phyloP scores from a whole-genome alignment of 2,113 vertebrate species.

The Dendrocopos noguchii region DNA sequence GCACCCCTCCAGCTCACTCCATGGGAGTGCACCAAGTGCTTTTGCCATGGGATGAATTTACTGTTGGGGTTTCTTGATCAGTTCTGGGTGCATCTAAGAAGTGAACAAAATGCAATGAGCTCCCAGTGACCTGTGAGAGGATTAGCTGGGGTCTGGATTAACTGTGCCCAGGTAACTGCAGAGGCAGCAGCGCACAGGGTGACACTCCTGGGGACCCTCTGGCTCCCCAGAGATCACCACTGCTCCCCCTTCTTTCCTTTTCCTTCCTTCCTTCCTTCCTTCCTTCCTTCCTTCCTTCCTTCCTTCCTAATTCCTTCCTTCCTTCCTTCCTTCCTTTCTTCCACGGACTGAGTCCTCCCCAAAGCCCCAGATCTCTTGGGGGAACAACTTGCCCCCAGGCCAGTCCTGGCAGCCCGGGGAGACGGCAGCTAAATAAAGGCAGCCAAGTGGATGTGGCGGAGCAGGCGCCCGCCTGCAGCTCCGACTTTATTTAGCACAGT shows the following conservation, averaged over 20 bases:
- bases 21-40: fast-evolving
- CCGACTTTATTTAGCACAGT: slow-evolving; percentile 53
- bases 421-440: slow-evolving; percentile 49
- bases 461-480: slow-evolving; percentile 48
- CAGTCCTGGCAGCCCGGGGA: not conserved
- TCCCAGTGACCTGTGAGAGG: slow-evolving; percentile 48
- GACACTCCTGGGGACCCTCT: not conserved
- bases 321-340: too few relatives aligned
- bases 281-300: fast-evolving
- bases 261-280: too few relatives aligned
- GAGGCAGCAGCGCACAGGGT: fast-evolving
- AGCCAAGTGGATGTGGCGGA: not conserved
- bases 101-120: slow-evolving; percentile 48
- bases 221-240: not conserved
- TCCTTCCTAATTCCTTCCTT: too few relatives aligned
- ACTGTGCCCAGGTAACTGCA: not conserved
- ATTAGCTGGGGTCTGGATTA: slow-evolving; percentile 68
- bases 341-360: not conserved
- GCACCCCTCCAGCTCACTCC: fast-evolving
- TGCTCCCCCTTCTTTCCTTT: too few relatives aligned
- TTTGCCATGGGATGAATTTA: not conserved
- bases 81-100: slow-evolving; percentile 46
- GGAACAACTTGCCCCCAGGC: not conserved
- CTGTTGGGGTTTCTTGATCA: not conserved
- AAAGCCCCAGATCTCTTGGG: not conserved